Conservation (phyloP, 2,113 vertebrate species). For the Triplophysa tibetana region DNA sequence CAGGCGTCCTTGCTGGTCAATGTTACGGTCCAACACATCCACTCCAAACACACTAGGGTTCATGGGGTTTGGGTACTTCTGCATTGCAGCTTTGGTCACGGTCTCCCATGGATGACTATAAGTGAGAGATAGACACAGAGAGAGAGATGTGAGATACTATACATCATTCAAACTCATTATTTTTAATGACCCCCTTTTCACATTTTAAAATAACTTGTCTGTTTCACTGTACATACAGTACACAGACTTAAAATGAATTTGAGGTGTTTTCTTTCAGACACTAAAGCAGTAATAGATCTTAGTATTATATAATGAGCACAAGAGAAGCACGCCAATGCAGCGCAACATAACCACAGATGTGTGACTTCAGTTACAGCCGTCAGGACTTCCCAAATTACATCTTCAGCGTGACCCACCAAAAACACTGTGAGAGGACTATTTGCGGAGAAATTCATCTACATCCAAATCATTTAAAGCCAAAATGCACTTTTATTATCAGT, state of each 20-base stretch:
- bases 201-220: too few species aligned
- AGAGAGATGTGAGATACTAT: background rate
- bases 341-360: background rate
- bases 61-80: constrained; percentile 98
- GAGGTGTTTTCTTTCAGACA: too few species aligned
- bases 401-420: background rate
- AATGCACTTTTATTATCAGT: too few species aligned
- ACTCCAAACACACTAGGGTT: constrained; percentile 94
- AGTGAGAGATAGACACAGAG: background rate
- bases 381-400: background rate
- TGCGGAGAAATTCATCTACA: too few species aligned
- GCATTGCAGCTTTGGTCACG: constrained; percentile 94
- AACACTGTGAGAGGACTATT: background rate
- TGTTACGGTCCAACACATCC: constrained; percentile 84
- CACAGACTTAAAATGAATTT: too few species aligned
- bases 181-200: background rate
- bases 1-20: constrained; percentile 84
- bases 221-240: too few species aligned
- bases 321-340: background rate
- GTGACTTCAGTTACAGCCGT: background rate
- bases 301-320: too few species aligned
- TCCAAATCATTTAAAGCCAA: too few species aligned
- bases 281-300: too few species aligned
- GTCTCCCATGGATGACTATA: constrained; percentile 96
- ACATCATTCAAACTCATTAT: background rate